Base-by-base conservation (phyloP, 2,113 vertebrate species). In the Monarcha castaneiventris region DNA sequence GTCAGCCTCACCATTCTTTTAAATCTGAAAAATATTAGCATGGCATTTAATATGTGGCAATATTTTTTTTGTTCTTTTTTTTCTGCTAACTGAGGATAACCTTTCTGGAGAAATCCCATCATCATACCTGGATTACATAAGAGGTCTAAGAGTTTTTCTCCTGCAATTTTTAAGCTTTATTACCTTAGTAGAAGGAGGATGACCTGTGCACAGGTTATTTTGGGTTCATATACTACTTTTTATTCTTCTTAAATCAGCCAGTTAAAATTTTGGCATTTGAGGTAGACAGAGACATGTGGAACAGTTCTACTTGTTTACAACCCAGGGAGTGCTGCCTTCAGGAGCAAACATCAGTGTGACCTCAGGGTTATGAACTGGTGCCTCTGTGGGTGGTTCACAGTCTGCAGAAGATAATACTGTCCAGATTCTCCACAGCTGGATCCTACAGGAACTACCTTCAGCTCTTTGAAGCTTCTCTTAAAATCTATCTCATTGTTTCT, bases 1-100 rank as follows among this genome's bases (percentile, higher is more conserved):
- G 77, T 95, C 85, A 78, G 64, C 69, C 74, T 94, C 62, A 81
- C n/a, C 41, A n/a, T 73, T 96, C 52, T 80, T 75, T 96, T 90
- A 67, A 87, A 79, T 74, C 41, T 87, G 74, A 66, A 93, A 96
- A 94, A 96, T 52, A 93, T 75, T 87, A 61, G 35, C 19, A 51
- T 68, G 84, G 30, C 15, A 62, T 83, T 76, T 62, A 62, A 61
- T 88, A 75, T 39, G 12, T 56, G 13, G 11, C 29, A 11, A 26
- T 49, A 35, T 37, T 54, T 73, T 63, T 63, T 66, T 49, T 21
- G 20, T 27, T n/a, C 6, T n/a, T 74, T 9, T 46, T 39, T 81
- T 25, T 5, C 14, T 62, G 10, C 58, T 87, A 44, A 52, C 27
- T 22, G 6, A 80, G 16, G 9, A 30, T 79, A 96, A 72, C 11